phyloP scores from a whole-genome alignment of 2,113 vertebrate genomes.

The Erinaceus europaeus region DNA sequence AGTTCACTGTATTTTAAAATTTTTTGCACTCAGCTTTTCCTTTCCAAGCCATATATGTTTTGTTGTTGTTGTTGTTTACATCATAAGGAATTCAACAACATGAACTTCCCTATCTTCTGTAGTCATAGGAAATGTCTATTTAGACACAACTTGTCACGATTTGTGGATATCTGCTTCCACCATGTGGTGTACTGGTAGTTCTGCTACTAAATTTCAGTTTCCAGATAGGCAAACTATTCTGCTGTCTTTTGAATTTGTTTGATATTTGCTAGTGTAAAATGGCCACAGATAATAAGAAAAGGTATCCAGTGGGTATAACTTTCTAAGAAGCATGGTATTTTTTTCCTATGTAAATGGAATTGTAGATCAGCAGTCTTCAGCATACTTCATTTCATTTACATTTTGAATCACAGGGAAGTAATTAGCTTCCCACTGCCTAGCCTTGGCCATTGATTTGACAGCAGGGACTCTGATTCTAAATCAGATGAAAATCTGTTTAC shows the following conservation, averaged over 20 bases:
- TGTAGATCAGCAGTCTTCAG: not conserved
- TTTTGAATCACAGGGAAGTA: not conserved
- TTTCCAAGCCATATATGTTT: not conserved
- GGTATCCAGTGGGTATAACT: not conserved
- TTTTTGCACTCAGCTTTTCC: not conserved
- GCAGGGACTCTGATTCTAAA: not conserved
- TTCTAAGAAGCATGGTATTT: not conserved
- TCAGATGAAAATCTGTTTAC: not conserved
- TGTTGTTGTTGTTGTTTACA: not conserved
- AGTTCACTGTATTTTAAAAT: not conserved
- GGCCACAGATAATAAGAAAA: not conserved
- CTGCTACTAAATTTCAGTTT: constrained; percentile 39
- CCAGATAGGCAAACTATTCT: not conserved
- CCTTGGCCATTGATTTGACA: not conserved
- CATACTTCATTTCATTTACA: not conserved
- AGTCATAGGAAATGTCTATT: not conserved
- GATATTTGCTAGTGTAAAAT: not conserved
- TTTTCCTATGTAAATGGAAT: not conserved
- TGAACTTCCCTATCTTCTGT: not conserved
- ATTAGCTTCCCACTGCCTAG: not conserved
- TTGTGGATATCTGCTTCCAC: constrained; percentile 80
- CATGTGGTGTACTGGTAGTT: constrained; percentile 78
- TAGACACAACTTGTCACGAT: constrained; percentile 31
- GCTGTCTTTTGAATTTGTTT: not conserved
- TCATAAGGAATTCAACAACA: not conserved